Evolutionary conservation across 1,140 invertebrate species (phyloP).

Genomic region (Drosophila carrolli): DNA sequence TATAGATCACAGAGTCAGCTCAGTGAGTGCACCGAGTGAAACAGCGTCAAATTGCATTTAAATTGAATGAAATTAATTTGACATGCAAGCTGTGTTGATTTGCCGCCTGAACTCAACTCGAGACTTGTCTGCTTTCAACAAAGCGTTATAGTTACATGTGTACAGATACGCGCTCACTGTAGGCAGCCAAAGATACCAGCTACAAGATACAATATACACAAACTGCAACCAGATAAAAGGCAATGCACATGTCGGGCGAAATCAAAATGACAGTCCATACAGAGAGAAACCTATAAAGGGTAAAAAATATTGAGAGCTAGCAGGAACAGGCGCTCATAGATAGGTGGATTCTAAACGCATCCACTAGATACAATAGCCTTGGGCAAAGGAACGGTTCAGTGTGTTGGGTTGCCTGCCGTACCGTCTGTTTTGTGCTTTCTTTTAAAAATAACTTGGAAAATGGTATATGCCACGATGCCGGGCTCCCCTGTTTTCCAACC

Average conservation of each 20-base stretch:
- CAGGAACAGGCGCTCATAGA: conserved; percentile 3
- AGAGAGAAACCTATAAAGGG: conserved; percentile 14
- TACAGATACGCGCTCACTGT: conserved; percentile 42
- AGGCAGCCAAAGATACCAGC: conserved; percentile 29
- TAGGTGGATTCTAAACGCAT: conserved; percentile 50
- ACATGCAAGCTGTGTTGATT: conserved; percentile 74
- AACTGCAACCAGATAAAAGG: conserved; percentile 63
- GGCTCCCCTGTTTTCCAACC: conserved; percentile 29
- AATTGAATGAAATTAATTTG: conserved; percentile 82
- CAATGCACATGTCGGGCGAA: conserved; percentile 69
- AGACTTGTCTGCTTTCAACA: conserved; percentile 58
- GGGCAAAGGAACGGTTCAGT: conserved; percentile 8
- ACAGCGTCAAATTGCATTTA: conserved; percentile 81
- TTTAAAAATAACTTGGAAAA: conserved; percentile 71
- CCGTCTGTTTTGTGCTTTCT: conserved; percentile 20
- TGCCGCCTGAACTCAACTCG: conserved; percentile 30
- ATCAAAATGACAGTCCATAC: conserved; percentile 68
- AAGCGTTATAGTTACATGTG: conserved; percentile 72
- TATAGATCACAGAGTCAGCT: conserved; percentile 36
- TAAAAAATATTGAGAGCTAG: conserved; percentile 1
- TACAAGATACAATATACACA: conserved; percentile 47
- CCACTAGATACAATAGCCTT: conserved; percentile 47
- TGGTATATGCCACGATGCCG: conserved; percentile 64
- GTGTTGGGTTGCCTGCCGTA: conserved; percentile 28
- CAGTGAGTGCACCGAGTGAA: conserved; percentile 59